Base-by-base conservation (phyloP, 1,140 invertebrate species). In the Schmidtea mediterranea region DNA sequence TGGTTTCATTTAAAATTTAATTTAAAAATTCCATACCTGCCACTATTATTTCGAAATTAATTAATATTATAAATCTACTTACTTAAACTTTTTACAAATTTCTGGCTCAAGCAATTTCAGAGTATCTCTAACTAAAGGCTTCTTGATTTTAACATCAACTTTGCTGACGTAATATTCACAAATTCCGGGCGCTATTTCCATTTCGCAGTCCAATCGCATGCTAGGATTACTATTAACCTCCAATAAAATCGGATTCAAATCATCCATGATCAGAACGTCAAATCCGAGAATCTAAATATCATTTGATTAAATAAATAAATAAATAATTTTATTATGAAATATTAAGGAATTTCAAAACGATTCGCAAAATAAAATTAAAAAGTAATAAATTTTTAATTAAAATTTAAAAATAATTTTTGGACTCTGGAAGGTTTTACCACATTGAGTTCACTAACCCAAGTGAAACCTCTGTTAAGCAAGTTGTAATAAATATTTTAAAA, bases 191-290 rank as follows among this genome's bases (percentile, higher is more conserved):
- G 53, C 24, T 6, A 59, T 50, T 48, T 65, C 61, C 26, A 59
- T 55, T 48, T 66, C 63, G 46, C 58, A 62, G 26, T 66, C 67
- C 10, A 71, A 65, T 39, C 64, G 57, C 2, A 71, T 57, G 43
- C 68, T 70, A 5, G 69, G 69, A 48, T 63, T 64, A 16, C 67
- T 57, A 52, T 71, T 71, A 9, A 71, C 66, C 54, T 71, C 69
- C 22, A 71, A 55, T 12, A 70, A 51, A 40, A 68, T 58, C 5
- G 68, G 69, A 13, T 53, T 56, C 0, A 68, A 57, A 49, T 67
- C 56, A n/a, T 61, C 53, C 16, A 58, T 41, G 5, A 70, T 52
- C 19, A 70, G 53, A 15, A 71, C 63, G 51, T 70, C 68, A 53
- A 70, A 69, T 6, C 68, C 68, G 36, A 70, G 55, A 23, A 70